Conservation (phyloP, 2,113 vertebrate genomes). For the Tapirus terrestris region DNA sequence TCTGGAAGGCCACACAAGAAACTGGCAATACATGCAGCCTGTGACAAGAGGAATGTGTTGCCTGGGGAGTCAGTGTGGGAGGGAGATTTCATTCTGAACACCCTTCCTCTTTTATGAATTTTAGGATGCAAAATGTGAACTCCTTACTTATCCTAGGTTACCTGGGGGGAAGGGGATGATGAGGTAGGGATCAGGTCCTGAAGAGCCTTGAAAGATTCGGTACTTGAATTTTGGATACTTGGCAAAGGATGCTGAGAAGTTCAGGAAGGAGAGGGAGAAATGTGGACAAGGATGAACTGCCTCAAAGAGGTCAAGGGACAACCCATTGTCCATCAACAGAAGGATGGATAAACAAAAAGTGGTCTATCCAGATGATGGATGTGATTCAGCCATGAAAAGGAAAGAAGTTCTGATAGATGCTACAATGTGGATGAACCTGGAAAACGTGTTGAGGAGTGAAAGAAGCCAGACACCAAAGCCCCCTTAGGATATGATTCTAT, state of each 20-base stretch:
- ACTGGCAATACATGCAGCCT: neutral
- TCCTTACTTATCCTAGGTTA: neutral
- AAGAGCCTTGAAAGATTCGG: neutral
- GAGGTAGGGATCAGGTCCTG: neutral
- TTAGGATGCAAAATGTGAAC: neutral
- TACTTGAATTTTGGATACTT: neutral
- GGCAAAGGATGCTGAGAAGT: too few species aligned
- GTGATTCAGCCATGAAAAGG: neutral
- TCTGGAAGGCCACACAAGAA: neutral
- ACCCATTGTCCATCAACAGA: neutral
- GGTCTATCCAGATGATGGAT: too few species aligned
- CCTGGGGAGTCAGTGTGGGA: too few species aligned
- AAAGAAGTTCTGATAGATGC: fast-evolving
- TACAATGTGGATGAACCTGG: neutral
- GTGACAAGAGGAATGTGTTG: neutral
- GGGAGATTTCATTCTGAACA: too few species aligned
- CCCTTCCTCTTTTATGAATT: neutral
- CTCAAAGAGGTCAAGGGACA: neutral
- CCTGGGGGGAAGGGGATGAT: neutral
- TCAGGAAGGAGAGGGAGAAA: neutral
- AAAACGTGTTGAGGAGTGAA: too few species aligned
- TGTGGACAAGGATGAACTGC: neutral
- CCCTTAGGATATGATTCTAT: fast-evolving
- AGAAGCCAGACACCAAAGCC: neutral
- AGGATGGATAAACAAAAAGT: neutral